Percentiles rank a stretch among this genome's conserved stretches.
Evolutionary conservation across 2,888 invertebrate species (phyloP).

Genomic region (Bhutanitis thaidina): DNA sequence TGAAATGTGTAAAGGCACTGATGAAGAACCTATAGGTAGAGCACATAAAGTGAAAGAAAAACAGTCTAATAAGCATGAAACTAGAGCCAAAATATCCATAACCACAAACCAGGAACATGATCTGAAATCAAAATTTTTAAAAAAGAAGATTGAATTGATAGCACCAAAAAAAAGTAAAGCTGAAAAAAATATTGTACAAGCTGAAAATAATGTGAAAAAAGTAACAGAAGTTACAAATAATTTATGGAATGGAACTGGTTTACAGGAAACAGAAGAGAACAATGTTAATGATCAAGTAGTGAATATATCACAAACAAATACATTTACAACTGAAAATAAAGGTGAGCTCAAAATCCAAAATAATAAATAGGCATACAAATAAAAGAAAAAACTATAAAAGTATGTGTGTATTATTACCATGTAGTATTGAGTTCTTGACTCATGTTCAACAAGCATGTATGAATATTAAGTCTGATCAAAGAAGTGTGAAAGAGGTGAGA

Average conservation of each 20-base stretch:
- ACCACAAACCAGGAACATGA: neutral
- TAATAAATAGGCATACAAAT: neutral
- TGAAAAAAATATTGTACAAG: neutral
- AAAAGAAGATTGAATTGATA: slow-evolving; percentile 15
- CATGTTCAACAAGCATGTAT: no score
- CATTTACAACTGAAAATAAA: neutral
- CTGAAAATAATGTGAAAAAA: slow-evolving; percentile 11
- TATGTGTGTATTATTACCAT: no score
- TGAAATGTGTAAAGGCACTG: slow-evolving; percentile 46
- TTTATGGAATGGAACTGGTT: slow-evolving; percentile 21
- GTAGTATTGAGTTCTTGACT: no score
- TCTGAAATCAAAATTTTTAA: slow-evolving; percentile 18
- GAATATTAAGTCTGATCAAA: no score
- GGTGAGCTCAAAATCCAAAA: no score
- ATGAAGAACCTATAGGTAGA: slow-evolving; percentile 45
- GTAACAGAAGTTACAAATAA: slow-evolving; percentile 28
- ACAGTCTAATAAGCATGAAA: neutral
- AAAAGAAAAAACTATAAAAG: neutral
- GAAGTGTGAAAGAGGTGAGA: no score
- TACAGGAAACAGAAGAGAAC: no score
- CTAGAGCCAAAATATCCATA: slow-evolving; percentile 5
- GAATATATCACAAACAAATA: neutral
- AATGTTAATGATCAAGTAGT: neutral
- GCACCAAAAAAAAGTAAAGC: slow-evolving; percentile 9
- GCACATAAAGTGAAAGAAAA: slow-evolving; percentile 22